phyloP scores from a whole-genome alignment of 2,113 vertebrate genomes.

The Bombycilla garrulus region DNA sequence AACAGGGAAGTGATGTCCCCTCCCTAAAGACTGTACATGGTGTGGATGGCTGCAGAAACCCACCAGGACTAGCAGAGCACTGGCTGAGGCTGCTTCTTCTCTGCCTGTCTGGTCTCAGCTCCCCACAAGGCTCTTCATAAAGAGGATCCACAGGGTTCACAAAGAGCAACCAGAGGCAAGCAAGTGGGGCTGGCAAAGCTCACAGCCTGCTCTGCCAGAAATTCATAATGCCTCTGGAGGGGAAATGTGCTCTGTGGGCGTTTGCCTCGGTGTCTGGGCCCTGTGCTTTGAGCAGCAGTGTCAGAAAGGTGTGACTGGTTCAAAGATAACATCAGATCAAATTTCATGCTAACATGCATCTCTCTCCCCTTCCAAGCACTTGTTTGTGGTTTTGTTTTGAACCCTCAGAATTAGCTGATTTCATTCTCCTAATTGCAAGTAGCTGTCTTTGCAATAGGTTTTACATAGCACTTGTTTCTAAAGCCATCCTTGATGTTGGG shows the following conservation, averaged over 20 bases:
- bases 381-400: not conserved
- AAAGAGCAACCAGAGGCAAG: not conserved
- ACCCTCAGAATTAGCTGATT: not conserved
- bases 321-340: not conserved
- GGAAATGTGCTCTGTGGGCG: fast-evolving
- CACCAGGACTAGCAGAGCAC: not conserved
- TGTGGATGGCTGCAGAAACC: not conserved
- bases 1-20: fast-evolving
- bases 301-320: not conserved
- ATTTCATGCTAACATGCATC: not conserved
- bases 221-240: fast-evolving
- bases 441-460: not conserved
- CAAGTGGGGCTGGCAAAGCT: fast-evolving
- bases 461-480: not conserved
- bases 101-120: not conserved
- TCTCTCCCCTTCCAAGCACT: not conserved
- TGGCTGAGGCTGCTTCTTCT: not conserved
- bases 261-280: not conserved
- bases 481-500: not conserved
- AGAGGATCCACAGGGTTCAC: not conserved
- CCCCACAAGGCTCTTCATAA: not conserved
- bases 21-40: not conserved
- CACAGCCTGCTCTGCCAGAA: not conserved
- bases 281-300: not conserved
- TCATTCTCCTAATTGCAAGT: not conserved